Conservation (phyloP, 1,140 invertebrate genomes). For the Drosophila ficusphila region DNA sequence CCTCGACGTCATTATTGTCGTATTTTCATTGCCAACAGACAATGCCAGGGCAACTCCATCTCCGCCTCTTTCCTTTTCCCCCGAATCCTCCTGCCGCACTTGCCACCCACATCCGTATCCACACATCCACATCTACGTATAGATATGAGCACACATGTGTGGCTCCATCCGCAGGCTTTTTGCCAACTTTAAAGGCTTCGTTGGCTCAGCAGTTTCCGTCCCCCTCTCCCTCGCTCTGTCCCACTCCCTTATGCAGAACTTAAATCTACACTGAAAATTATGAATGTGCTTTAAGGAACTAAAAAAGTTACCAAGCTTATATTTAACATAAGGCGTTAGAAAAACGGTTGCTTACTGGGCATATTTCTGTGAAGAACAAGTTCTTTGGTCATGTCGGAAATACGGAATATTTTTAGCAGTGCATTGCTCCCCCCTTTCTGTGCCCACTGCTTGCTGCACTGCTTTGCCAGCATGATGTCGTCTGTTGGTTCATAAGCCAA, state of each 20-base stretch:
- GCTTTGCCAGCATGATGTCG: slow-evolving; percentile 46
- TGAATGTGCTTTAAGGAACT: no score
- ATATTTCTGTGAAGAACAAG: no score
- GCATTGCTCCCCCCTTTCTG: slow-evolving; percentile 12
- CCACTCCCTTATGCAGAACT: slow-evolving; percentile 9
- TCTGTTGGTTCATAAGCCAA: slow-evolving; percentile 62
- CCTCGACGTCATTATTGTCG: slow-evolving; percentile 58
- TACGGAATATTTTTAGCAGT: slow-evolving; percentile 1
- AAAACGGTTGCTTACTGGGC: no score
- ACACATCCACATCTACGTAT: slow-evolving; percentile 11
- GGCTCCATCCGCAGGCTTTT: slow-evolving; percentile 53
- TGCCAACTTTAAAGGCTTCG: slow-evolving; percentile 75
- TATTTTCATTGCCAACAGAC: slow-evolving; percentile 82
- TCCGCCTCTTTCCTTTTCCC: slow-evolving; percentile 13
- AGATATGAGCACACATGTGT: slow-evolving; percentile 8
- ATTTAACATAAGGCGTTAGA: no score
- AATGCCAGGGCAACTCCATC: slow-evolving; percentile 74
- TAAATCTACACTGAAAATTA: slow-evolving; percentile 11
- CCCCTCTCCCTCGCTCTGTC: slow-evolving; percentile 3
- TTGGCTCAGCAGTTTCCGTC: slow-evolving; percentile 55
- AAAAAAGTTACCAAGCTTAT: no score
- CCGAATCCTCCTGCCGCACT: slow-evolving; percentile 17
- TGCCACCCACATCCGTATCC: slow-evolving; percentile 29
- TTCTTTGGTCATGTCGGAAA: neutral
- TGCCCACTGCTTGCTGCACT: slow-evolving; percentile 5